Conservation (phyloP, 2,113 vertebrate genomes). For the Pristiophorus japonicus region DNA sequence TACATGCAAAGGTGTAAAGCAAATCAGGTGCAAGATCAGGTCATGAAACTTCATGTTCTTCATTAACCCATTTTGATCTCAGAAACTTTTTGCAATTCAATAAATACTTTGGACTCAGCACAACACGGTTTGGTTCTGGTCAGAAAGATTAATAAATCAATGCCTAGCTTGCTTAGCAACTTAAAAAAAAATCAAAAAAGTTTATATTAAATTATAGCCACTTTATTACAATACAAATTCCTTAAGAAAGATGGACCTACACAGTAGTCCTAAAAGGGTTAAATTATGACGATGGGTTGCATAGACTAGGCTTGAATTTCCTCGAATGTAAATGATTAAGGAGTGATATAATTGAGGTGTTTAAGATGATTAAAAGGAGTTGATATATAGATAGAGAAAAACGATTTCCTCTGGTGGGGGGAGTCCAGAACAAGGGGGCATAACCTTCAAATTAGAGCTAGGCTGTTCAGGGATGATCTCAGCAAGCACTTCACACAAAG, state of each 20-base stretch:
- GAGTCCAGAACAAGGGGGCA: not conserved
- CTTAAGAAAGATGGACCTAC: not conserved
- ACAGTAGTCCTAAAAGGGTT: not conserved
- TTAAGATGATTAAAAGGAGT: not conserved
- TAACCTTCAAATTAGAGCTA: not conserved
- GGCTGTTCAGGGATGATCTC: not conserved
- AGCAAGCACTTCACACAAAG: not conserved
- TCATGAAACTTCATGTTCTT: not conserved
- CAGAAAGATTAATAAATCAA: not conserved
- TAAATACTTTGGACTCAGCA: not conserved
- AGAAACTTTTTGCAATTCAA: not conserved
- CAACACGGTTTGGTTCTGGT: not conserved
- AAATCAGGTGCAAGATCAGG: not conserved
- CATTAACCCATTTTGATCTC: not conserved
- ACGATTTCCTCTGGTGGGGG: not conserved
- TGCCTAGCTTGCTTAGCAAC: not conserved
- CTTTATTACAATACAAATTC: not conserved
- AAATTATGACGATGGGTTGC: not conserved
- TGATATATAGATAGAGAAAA: not conserved
- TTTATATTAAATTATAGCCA: not conserved
- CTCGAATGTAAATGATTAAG: no score
- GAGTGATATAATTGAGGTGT: no score
- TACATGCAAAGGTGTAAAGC: not conserved
- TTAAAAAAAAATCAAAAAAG: not conserved
- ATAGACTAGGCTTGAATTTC: not conserved